Percentiles rank a stretch among this genome's conserved stretches.
Evolutionary conservation across 2,888 invertebrate species (phyloP).

Genomic region (Caenorhabditis uteleia): DNA sequence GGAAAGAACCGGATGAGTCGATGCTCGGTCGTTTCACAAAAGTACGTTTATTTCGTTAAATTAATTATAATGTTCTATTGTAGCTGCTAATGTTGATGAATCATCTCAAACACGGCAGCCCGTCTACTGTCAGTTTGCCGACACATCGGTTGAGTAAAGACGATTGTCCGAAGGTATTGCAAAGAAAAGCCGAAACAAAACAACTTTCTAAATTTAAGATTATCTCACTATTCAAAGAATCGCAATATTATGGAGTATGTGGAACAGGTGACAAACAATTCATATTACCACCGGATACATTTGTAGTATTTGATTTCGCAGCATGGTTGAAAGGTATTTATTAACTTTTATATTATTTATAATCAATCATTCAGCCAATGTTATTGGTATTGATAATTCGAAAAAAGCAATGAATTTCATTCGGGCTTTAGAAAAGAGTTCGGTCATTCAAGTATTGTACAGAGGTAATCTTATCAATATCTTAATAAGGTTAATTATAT

Average conservation of each 20-base stretch:
- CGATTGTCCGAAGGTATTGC: background rate
- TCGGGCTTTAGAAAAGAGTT: too few relatives aligned
- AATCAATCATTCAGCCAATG: too few relatives aligned
- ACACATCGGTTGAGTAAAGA: background rate
- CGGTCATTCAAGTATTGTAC: too few relatives aligned
- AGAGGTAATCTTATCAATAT: too few relatives aligned
- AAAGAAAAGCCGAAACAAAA: background rate
- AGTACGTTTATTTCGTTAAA: too few relatives aligned
- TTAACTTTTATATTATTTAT: too few relatives aligned
- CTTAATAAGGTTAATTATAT: too few relatives aligned
- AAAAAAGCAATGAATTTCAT: too few relatives aligned
- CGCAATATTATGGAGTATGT: slow-evolving; percentile 8
- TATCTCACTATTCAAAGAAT: slow-evolving; percentile 12
- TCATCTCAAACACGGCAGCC: too few relatives aligned
- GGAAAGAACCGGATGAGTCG: background rate
- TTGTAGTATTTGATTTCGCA: slow-evolving; percentile 26
- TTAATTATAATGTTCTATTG: background rate
- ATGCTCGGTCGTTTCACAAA: background rate
- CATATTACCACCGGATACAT: slow-evolving; percentile 11
- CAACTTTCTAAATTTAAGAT: background rate
- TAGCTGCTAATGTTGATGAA: background rate
- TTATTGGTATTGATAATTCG: too few relatives aligned
- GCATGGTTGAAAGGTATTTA: slow-evolving; percentile 22
- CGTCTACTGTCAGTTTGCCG: background rate
- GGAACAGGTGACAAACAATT: slow-evolving; percentile 2